Evolutionary conservation across 2,113 vertebrate species (phyloP), one percentile per base, ranked within the genome.

Genomic region (Cnemophilus loriae): DNA sequence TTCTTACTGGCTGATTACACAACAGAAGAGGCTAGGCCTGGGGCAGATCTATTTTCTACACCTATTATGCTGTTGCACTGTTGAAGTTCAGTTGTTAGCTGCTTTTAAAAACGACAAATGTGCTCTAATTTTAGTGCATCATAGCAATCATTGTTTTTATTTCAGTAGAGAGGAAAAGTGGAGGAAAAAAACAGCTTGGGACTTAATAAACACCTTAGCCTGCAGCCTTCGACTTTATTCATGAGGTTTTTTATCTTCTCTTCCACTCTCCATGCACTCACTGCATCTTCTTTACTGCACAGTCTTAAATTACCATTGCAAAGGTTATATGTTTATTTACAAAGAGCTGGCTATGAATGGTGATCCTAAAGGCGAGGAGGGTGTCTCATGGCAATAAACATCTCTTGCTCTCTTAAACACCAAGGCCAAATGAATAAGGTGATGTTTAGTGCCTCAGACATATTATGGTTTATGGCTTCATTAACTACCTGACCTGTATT

Each of bases 251-350:
- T 98, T 98, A 97, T 97, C 95, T 97, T 96, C 96, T 96, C 95
- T 97, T 97, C 93, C 90, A 90, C 92, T 97, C 97, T 97, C 75
- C 44, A 82, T 89, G 91, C 89, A 85, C 96, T 97, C 96, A 96
- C 89, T 92, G 95, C 89, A 92, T 97, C 97, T 97, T 97, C 97
- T 98, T 97, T 97, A 98, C 98, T 97, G 96, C 96, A 61, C 87
- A 89, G 96, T 96, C 97, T 98, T 98, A 98, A 97, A 98, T 98
- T 98, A 98, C 97, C 97, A 98, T 97, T 96, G 96, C 97, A 97
- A 97, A 98, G 98, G 97, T 98, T 98, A 96, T 97, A 97, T 98
- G 97, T 97, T 98, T 98, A 98, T 98, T 98, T 98, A 98, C 98
- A 96, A 97, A 97, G 94, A 97, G 92, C 95, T 84, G 82, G 91